Percentiles rank a stretch among this genome's conserved stretches.
Evolutionary conservation across 2,888 invertebrate species (phyloP).

Genomic region (Himalopsyche kuldschensis): DNA sequence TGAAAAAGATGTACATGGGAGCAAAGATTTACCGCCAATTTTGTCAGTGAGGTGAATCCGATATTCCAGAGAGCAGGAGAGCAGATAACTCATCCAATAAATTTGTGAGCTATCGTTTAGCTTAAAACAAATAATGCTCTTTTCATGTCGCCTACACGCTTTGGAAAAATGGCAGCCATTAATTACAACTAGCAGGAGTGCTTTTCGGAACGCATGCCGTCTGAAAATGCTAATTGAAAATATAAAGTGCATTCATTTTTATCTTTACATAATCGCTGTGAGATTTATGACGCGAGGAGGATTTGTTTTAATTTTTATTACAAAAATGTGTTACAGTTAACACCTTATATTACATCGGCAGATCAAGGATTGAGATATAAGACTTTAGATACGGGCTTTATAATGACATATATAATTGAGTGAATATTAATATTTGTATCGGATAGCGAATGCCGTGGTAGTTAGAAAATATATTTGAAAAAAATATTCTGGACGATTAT

Average conservation of each 20-base stretch:
- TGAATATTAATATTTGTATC: too few species aligned
- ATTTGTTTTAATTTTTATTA: background rate
- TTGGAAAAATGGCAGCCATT: slow-evolving; percentile 16
- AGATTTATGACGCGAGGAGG: background rate
- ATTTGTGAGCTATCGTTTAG: background rate
- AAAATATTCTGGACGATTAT: too few species aligned
- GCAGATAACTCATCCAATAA: background rate
- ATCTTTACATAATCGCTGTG: background rate
- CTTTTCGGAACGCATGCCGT: background rate
- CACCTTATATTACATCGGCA: background rate
- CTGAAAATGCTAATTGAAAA: background rate
- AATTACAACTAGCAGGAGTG: slow-evolving; percentile 4
- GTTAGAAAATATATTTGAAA: too few species aligned
- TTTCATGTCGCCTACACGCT: slow-evolving; percentile 14
- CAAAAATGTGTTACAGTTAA: background rate
- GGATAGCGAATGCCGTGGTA: too few species aligned
- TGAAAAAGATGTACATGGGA: background rate
- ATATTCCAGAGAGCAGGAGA: background rate
- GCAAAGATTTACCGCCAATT: background rate
- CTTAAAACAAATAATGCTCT: slow-evolving; percentile 8
- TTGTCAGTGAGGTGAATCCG: background rate
- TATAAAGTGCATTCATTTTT: background rate
- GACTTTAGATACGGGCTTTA: too few species aligned
- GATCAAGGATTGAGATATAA: too few species aligned
- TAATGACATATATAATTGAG: too few species aligned